A percentile compares a stretch with the other conserved stretches of the same genome.
phyloP scores from a whole-genome alignment of 2,888 invertebrate genomes.

The Yponomeuta evonymella region DNA sequence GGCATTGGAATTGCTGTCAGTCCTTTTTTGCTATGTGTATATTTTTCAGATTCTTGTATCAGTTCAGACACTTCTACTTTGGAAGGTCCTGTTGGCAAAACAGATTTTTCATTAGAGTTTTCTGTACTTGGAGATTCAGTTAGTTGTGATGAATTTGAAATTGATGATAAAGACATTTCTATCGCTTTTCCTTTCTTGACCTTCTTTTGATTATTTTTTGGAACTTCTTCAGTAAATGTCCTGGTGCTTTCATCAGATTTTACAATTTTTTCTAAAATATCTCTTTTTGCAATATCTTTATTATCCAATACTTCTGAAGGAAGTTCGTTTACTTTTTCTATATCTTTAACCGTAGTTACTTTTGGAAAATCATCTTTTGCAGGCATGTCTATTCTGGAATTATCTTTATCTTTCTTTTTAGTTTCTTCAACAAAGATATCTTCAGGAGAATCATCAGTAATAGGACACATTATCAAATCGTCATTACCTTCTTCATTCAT shows the following conservation, averaged over 20 bases:
- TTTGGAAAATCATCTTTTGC: background rate
- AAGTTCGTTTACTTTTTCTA: background rate
- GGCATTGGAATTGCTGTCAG: background rate
- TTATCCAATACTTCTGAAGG: background rate
- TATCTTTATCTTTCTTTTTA: background rate
- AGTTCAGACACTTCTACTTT: constrained; percentile 11
- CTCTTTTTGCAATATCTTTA: background rate
- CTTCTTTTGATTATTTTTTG: constrained; percentile 14
- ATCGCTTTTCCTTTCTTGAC: constrained; percentile 35
- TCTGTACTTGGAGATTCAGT: no score
- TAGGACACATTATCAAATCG: background rate
- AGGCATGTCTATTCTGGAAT: background rate
- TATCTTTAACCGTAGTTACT: background rate
- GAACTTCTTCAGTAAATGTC: constrained; percentile 11
- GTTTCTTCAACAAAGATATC: background rate
- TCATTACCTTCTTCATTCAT: background rate
- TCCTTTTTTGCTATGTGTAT: background rate
- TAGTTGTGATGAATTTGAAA: background rate
- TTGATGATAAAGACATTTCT: background rate
- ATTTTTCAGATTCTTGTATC: background rate
- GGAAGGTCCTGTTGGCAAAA: constrained; percentile 9
- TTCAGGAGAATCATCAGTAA: background rate
- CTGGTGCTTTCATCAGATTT: background rate
- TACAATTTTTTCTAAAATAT: background rate
- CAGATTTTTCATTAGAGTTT: constrained; percentile 16